A percentile compares a stretch with the other conserved stretches of the same genome.
Evolutionary conservation across 1,140 invertebrate species (phyloP).

Genomic region (Andrena cerasifolii): DNA sequence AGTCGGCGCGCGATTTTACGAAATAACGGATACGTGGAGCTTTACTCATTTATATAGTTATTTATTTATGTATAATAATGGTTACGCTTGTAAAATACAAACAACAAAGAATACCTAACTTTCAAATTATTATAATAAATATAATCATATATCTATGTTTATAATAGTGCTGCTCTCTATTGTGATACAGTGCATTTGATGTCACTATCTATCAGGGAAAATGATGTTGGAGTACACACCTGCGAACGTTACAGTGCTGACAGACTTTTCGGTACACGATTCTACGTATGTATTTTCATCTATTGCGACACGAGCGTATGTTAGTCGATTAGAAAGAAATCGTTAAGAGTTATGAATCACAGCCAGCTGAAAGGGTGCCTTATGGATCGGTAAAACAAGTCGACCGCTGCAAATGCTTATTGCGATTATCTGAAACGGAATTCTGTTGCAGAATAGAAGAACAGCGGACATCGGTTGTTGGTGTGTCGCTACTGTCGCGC

Average conservation of each 20-base stretch:
- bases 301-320: conserved; percentile 50
- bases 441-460: conserved; percentile 32
- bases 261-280: conserved; percentile 34
- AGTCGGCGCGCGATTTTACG: not conserved
- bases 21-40: conserved; percentile 51
- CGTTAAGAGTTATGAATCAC: conserved; percentile 58
- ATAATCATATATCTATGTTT: conserved; percentile 81
- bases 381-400: conserved; percentile 50
- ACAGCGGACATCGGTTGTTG: conserved; percentile 32
- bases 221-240: conserved; percentile 74
- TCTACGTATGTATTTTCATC: conserved; percentile 50
- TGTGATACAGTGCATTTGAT: conserved; percentile 78
- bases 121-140: conserved; percentile 82
- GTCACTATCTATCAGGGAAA: conserved; percentile 75
- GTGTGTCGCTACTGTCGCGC: conserved; percentile 27
- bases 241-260: conserved; percentile 45
- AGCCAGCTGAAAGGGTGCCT: conserved; percentile 60
- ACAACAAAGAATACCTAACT: conserved; percentile 82
- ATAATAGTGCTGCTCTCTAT: conserved; percentile 79
- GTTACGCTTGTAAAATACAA: conserved; percentile 83
- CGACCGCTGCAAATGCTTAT: conserved; percentile 42
- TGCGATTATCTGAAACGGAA: conserved; percentile 41
- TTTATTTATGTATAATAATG: conserved; percentile 82
- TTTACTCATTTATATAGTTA: conserved; percentile 74
- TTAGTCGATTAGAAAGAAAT: conserved; percentile 60